Evolutionary conservation across 2,797 vertebrate species (phyloP), one percentile per base, ranked within the genome.

Genomic region (Simalia tracyae): DNA sequence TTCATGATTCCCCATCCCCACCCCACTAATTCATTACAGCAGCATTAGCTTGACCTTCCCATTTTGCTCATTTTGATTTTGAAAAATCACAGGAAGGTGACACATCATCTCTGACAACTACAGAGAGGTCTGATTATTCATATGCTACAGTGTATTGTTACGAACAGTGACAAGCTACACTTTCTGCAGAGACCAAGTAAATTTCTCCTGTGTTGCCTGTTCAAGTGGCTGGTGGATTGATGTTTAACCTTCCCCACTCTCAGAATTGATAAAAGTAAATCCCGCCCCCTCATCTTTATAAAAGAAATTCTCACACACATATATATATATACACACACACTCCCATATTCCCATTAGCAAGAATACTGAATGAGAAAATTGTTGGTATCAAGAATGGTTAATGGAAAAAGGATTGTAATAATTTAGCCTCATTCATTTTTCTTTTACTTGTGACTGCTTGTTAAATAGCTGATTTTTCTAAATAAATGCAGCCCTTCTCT

Each of bases 11-110:
- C 36, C 36, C 12, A 36, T 42, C 5, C 36, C 12, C 68, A 11
- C 1, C 3, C 61, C 11, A 50, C 28, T 19, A 87, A 8, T 87
- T 93, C 72, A n/a, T 76, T 11, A 10, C 2, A 89, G 3, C 63
- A 91, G 2, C 89, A 61, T n/a, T 68, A 0, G 0, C 0, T 26
- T 88, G 0, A 14, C 10, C 57, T 61, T 6, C 19, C 6, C 5
- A 11, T 72, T 89, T 28, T 88, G 26, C 63, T 46, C 59, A 0
- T 61, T 89, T 28, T 88, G 26, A 68, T 5, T 86, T 89, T 50
- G 90, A 4, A 60, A 76, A 57, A n/a, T 26, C 5, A 66, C 12
- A 4, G 24, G 12, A 22, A 46, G 12, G 15, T 42, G 22, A 31
- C 28, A 46, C 5, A 56, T 81, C 50, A 54, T 84, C 17, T 88